Evolutionary conservation across 2,797 vertebrate species (phyloP).

Genomic region (Sphaeramia orbicularis): DNA sequence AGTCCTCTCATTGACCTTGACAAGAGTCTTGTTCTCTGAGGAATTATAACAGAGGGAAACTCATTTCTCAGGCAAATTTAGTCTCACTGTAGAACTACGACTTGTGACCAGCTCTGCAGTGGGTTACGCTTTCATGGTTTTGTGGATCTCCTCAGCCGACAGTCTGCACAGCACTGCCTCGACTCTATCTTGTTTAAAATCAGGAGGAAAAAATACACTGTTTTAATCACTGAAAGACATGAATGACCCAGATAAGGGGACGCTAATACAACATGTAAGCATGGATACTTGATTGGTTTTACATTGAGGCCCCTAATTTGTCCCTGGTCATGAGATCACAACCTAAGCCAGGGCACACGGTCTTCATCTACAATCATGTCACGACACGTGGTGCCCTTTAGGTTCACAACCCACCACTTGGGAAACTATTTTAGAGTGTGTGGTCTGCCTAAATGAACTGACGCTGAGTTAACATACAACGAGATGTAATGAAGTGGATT

Average conservation of each 20-base stretch:
- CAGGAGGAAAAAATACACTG: neutral
- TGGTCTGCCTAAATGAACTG: constrained; percentile 47
- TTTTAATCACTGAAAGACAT: neutral
- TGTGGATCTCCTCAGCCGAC: constrained; percentile 1
- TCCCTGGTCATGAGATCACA: constrained; percentile 30
- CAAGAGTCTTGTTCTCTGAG: neutral
- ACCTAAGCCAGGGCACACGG: neutral
- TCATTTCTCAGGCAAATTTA: constrained; percentile 11
- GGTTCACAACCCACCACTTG: constrained; percentile 24
- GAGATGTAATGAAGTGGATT: constrained; percentile 77
- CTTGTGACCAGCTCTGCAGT: constrained; percentile 12
- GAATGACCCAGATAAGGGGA: neutral
- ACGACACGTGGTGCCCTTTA: constrained; percentile 9
- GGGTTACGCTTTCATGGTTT: constrained; percentile 9
- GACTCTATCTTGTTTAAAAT: no score
- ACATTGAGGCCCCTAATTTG: constrained; percentile 8
- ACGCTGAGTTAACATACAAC: constrained; percentile 59
- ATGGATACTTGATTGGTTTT: constrained; percentile 19
- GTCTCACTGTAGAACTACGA: constrained; percentile 4
- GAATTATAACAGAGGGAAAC: constrained; percentile 18
- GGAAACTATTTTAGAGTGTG: constrained; percentile 29
- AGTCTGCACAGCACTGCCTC: neutral
- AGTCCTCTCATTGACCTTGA: constrained; percentile 5
- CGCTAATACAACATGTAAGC: neutral
- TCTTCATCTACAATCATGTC: constrained; percentile 28